Percentiles rank a stretch among this genome's conserved stretches.
phyloP scores from a whole-genome alignment of 2,113 vertebrate genomes.

The Cranoglanis bouderius region DNA sequence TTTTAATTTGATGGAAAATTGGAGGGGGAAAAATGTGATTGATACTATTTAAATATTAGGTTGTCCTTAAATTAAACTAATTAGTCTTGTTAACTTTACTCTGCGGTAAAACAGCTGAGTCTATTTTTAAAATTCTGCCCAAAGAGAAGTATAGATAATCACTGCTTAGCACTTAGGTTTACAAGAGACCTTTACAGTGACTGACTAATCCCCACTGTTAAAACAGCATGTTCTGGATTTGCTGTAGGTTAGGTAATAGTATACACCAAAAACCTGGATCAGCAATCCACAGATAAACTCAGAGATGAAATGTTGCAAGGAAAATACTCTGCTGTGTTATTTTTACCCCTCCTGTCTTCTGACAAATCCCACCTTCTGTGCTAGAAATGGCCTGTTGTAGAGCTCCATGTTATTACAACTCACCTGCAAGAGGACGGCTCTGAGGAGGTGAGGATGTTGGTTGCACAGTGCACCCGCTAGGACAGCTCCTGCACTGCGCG shows the following conservation, averaged over 20 bases:
- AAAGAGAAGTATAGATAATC: background rate
- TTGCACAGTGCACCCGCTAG: constrained; percentile 90
- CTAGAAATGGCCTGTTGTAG: background rate
- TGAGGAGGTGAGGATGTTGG: constrained; percentile 76
- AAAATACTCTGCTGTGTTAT: background rate
- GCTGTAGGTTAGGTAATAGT: background rate
- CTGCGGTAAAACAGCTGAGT: background rate
- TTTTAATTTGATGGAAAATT: background rate
- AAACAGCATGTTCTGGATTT: background rate
- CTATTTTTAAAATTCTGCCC: background rate
- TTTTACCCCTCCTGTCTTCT: background rate
- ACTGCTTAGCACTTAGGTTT: background rate
- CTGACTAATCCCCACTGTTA: background rate
- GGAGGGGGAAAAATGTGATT: background rate
- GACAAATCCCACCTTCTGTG: background rate
- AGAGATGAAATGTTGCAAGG: background rate
- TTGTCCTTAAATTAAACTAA: background rate
- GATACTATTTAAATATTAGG: background rate
- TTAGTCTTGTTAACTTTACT: background rate
- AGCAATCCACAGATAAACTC: background rate
- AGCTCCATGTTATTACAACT: constrained; percentile 35
- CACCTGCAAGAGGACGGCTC: constrained; percentile 85
- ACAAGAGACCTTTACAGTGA: background rate
- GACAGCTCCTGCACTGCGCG: constrained; percentile 90
- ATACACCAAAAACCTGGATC: background rate